Base-by-base conservation (phyloP, 2,797 vertebrate genomes). In the Chloroceryle inda region DNA sequence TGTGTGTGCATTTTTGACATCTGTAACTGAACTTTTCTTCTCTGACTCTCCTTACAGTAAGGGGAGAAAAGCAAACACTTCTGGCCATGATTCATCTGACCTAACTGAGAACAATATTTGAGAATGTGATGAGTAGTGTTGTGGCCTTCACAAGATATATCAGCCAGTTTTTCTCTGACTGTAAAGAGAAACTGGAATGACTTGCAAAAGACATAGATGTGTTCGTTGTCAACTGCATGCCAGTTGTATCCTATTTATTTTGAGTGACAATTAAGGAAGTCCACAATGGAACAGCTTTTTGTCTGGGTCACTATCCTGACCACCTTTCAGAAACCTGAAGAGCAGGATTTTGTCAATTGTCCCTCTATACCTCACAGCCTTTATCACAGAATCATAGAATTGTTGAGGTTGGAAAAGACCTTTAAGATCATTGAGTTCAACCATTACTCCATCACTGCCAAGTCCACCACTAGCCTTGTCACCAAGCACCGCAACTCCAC, bases 271-370 rank as follows among this genome's bases (percentile, higher is more conserved):
- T 14, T 58, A 61, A 80, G n/a, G 27, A 88, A 82, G 22, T 24
- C 17, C 8, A 1, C 0, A 0, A 49, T 33, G 37, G n/a, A 89
- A 38, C 2, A 63, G 5, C 10, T 3, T 77, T 88, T 85, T 31
- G 76, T 11, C 35, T n/a, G 12, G 27, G 4, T 89, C 37, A n/a
- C 7, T 56, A 68, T 24, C 33, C n/a, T 45, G 64, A 80, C 53
- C 44, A 56, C 10, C 21, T 40, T 76, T 80, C 42, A 50, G 53
- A 89, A 87, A 74, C 27, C 15, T 53, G 61, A 89, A 92, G 92
- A 77, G 18, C 40, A 73, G 56, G 20, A 18, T 50, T 92, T 86
- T 83, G 40, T 38, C 44, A 88, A 80, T 74, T 13, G 4, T 82
- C 12, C 31, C 9, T 88, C 27, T 16, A 12, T 52, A 26, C 15